Conservation (phyloP, 2,888 invertebrate species). For the Synergus laeviventris region DNA sequence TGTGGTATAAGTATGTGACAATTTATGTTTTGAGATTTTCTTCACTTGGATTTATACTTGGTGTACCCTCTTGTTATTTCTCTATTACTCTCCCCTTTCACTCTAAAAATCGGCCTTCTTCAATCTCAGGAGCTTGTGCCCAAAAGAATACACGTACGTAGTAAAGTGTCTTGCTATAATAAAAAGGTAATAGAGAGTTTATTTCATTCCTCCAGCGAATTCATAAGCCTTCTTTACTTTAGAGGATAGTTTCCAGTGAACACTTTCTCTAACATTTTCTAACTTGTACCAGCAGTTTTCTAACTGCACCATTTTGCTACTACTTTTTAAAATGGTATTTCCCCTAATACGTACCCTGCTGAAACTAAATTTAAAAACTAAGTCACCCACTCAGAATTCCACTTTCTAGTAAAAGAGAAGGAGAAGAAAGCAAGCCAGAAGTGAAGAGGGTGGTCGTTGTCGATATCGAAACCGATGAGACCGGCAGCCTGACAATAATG, state of each 20-base stretch:
- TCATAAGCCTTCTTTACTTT: background rate
- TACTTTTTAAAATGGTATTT: background rate
- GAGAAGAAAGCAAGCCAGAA: conserved; percentile 4
- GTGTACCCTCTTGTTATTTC: conserved; percentile 38
- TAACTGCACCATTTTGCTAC: background rate
- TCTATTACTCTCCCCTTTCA: conserved; percentile 25
- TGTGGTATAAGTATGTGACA: background rate
- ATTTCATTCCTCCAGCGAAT: conserved; percentile 44
- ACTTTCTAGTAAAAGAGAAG: background rate
- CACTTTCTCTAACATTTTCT: background rate
- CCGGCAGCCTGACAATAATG: conserved; percentile 42
- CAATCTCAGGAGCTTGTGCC: conserved; percentile 28
- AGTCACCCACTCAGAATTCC: conserved; percentile 31
- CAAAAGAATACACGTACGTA: conserved; percentile 29
- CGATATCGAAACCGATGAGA: conserved; percentile 35
- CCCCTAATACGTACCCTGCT: background rate
- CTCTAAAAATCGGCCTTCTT: conserved; percentile 6
- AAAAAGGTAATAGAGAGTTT: conserved; percentile 52
- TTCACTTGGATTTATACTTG: background rate
- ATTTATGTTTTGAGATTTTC: background rate
- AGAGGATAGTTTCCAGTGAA: conserved; percentile 1
- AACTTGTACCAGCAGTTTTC: too few species aligned
- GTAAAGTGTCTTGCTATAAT: conserved; percentile 39
- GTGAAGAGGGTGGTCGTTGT: conserved; percentile 27
- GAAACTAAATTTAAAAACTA: conserved; percentile 9